phyloP scores from a whole-genome alignment of 2,797 vertebrate species.

The Sebastes minor region DNA sequence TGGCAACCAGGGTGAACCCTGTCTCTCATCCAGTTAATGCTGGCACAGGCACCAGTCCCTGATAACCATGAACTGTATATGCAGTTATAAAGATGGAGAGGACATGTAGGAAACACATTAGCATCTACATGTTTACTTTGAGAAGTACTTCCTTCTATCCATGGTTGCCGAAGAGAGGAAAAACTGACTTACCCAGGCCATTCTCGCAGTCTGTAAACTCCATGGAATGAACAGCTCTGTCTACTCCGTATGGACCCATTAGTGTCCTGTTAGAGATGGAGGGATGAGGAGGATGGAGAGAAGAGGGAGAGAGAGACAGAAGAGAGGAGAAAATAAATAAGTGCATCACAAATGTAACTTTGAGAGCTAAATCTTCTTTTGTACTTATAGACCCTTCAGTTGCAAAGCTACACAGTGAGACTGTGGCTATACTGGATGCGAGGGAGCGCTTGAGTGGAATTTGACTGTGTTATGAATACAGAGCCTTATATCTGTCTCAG shows the following conservation, averaged over 20 bases:
- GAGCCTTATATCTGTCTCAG: not conserved
- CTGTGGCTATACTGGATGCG: not conserved
- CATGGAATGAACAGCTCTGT: constrained; percentile 86
- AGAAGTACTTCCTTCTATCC: not conserved
- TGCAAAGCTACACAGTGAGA: not conserved
- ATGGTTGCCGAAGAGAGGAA: not conserved
- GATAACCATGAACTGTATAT: not conserved
- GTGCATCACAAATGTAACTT: not conserved
- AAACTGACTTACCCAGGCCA: constrained; percentile 83
- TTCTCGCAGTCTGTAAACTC: constrained; percentile 91
- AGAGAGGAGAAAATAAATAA: not conserved
- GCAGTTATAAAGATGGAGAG: not conserved
- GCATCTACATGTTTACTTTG: not conserved
- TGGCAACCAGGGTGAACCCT: not conserved
- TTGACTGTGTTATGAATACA: not conserved
- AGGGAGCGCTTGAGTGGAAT: not conserved
- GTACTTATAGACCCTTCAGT: not conserved
- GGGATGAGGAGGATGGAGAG: not conserved
- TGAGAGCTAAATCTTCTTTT: not conserved
- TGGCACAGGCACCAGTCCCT: not conserved
- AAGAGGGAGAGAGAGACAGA: not conserved
- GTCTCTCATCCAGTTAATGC: not conserved
- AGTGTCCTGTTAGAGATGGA: constrained; percentile 83
- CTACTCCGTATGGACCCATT: constrained; percentile 91
- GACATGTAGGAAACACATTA: not conserved